These are phyloP conservation scores for Carassius gibelio DNA, from an alignment of 2,113 vertebrate species.

Conservation along the genomic window DNA sequence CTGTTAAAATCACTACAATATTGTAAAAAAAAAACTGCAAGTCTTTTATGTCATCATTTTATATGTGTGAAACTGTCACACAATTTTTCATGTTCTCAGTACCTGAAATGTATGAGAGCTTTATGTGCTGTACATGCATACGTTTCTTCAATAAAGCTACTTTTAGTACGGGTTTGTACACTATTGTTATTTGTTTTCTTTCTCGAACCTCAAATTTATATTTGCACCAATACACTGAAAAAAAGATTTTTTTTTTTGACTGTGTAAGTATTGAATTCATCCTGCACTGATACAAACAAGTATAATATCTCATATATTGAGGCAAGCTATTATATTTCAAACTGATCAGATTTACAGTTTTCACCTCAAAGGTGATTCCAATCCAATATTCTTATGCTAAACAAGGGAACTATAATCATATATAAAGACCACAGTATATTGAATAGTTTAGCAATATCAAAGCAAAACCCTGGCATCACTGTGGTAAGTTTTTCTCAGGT, in stretches of 20 bases:
- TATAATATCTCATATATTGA: background rate
- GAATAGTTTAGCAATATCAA: background rate
- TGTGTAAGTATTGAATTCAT: background rate
- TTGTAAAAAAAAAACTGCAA: background rate
- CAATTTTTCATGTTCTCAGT: background rate
- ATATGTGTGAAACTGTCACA: slow-evolving; percentile 18
- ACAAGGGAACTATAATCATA: background rate
- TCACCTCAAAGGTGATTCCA: background rate
- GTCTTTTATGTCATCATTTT: background rate
- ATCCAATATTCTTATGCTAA: background rate
- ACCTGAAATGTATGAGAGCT: slow-evolving; percentile 22
- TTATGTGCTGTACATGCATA: slow-evolving; percentile 27
- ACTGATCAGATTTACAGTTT: background rate
- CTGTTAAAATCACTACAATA: background rate
- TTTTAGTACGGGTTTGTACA: slow-evolving; percentile 39
- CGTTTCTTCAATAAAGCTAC: slow-evolving; percentile 48
- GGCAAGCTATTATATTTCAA: background rate
- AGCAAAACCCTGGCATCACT: background rate
- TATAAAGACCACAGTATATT: background rate
- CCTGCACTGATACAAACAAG: background rate
- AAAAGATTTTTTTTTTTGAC: no score
- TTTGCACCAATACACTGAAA: background rate
- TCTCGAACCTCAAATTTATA: background rate
- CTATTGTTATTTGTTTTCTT: background rate
- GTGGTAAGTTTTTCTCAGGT: background rate